Percentiles rank a stretch among this genome's conserved stretches.
Evolutionary conservation across 1,140 invertebrate species (phyloP).

Genomic region (Carposina sasakii): DNA sequence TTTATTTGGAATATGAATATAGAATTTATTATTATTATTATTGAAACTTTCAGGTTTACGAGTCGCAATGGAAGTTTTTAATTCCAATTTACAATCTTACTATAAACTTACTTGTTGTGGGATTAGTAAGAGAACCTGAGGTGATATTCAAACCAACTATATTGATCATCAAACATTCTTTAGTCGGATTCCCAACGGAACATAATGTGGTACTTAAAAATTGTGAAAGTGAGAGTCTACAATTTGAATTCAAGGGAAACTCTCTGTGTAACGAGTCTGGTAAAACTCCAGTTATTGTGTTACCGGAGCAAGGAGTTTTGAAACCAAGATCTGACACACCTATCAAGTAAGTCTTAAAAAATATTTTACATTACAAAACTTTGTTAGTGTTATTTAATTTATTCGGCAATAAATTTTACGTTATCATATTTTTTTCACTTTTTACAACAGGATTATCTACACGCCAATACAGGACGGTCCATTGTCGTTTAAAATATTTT

Average conservation of each 20-base stretch:
- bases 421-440: constrained; percentile 3
- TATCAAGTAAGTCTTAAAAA: constrained; percentile 42
- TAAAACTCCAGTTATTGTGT: constrained; percentile 47
- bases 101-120: constrained; percentile 50
- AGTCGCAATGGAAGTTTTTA: constrained; percentile 58
- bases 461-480: constrained; percentile 58
- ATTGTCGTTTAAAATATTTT: constrained; percentile 60
- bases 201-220: constrained; percentile 48
- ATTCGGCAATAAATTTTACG: no score
- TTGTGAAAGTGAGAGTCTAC: constrained; percentile 46
- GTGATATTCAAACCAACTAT: constrained; percentile 54
- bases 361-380: constrained; percentile 1
- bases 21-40: constrained; percentile 7
- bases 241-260: constrained; percentile 61
- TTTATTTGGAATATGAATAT: constrained; percentile 4
- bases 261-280: constrained; percentile 57
- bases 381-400: background rate
- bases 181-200: constrained; percentile 49
- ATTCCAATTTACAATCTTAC: constrained; percentile 39
- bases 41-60: constrained; percentile 46
- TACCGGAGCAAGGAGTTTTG: constrained; percentile 46
- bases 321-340: constrained; percentile 48
- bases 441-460: constrained; percentile 54
- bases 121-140: constrained; percentile 53
- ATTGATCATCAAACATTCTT: constrained; percentile 51